Conservation (phyloP, 2,113 vertebrate genomes). For the Petrocephalus microphthalmus region DNA sequence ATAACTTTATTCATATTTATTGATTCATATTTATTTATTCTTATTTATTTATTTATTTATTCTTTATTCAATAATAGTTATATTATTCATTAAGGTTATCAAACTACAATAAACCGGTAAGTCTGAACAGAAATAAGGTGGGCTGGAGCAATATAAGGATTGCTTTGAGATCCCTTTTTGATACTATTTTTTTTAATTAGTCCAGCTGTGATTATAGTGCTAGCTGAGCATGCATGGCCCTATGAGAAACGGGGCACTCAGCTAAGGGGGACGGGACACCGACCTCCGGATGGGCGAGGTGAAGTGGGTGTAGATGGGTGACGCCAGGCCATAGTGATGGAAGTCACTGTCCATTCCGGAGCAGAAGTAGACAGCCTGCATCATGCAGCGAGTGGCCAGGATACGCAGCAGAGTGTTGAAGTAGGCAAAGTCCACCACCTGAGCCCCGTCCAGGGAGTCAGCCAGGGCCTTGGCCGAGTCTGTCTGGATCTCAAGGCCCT, state of each 20-base stretch:
- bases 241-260: neutral
- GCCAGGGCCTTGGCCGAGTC: slow-evolving; percentile 92
- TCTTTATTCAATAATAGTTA: too few species aligned
- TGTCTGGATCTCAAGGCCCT: slow-evolving; percentile 78
- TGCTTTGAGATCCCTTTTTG: neutral
- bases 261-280: neutral
- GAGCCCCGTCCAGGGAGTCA: slow-evolving; percentile 80
- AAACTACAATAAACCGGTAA: neutral
- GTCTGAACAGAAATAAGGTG: neutral
- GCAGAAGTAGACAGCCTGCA: slow-evolving; percentile 98
- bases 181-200: neutral
- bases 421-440: slow-evolving; percentile 69
- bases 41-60: too few species aligned
- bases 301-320: slow-evolving; percentile 96
- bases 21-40: too few species aligned
- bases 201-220: neutral
- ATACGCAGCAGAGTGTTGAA: slow-evolving; percentile 89
- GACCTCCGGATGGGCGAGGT: slow-evolving; percentile 97
- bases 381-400: slow-evolving; percentile 94
- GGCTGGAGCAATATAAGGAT: neutral
- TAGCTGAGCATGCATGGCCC: neutral
- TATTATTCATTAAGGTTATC: neutral
- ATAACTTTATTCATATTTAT: too few species aligned
- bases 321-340: slow-evolving; percentile 92
- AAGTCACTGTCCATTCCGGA: slow-evolving; percentile 96